Base-by-base conservation (phyloP, 2,797 vertebrate genomes). In the Euthynnus affinis region DNA sequence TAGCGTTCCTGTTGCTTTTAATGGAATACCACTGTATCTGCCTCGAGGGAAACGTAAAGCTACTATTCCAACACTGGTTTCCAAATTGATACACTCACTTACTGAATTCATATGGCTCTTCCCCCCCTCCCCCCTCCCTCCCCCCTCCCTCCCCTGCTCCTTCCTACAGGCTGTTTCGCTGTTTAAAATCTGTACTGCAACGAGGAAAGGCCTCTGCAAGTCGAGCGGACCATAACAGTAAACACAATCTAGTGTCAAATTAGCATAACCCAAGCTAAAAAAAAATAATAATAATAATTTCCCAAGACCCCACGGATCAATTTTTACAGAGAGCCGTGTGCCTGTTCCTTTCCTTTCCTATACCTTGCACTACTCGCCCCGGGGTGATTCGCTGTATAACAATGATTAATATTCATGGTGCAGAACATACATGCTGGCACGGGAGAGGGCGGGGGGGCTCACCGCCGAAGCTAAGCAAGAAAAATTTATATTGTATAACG, bases 201-300 rank as follows among this genome's bases (percentile, higher is more conserved):
- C 59, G 27, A 22, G 55, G 22, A 70, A 55, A 59, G 66, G 71
- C 63, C 69, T 27, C 70, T 20, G 68, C 74, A 34, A 73, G 80
- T 52, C 13, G 61, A 56, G 64, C 63, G 22, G 57, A 9, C 46
- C 60, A 42, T 61, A 79, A 88, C 64, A 58, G 85, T 88, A 86
- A 91, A 91, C 74, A 87, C 81, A 88, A 85, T 85, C 78, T 71
- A 70, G 77, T 51, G 76, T 85, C 62, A 68, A 74, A 91, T 91
- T 91, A 92, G 78, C 90, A 89, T 80, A 86, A 87, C 71, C 74
- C 89, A 91, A 92, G 88, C 91, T 90, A 86, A 89, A 8, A 80
- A 84, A 87, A 82, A 29, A 29, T 3, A 29, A 82, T 80, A 29
- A 29, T 3, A 29, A 82, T 80, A 78, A 74, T 82, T 84, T 77